Base-by-base conservation (phyloP, 2,888 invertebrate species). In the Leuctra nigra region DNA sequence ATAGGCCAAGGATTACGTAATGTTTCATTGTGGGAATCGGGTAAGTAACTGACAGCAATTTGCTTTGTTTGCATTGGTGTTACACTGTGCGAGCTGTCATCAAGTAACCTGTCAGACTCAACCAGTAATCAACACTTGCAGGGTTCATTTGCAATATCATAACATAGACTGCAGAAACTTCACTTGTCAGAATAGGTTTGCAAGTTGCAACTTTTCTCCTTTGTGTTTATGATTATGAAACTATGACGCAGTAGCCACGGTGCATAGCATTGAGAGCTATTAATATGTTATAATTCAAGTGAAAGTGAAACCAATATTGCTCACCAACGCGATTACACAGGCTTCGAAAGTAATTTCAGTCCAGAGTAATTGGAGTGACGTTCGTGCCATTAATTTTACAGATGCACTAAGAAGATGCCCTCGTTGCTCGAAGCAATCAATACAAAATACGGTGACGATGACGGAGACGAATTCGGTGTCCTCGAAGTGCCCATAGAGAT, bases 391-490 rank as follows among this genome's bases (percentile, higher is more conserved):
- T 29, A 29, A 7, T 16, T 65, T 46, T 57, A 65, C 4, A 38
- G 14, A 47, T 4, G 16, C 13, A 9, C 13, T n/a, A 23, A 54
- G 29, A 41, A 53, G 63, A 92, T 93, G 93, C 90, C 91, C 73
- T 90, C 92, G 66, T 78, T 93, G 66, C 75, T 92, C 69, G 92
- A 93, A 79, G 93, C 93, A 63, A 77, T 93, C 66, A 90, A 91
- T 76, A 81, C 86, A 66, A 92, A 93, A 72, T 94, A 94, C 74
- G 84, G 84, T 20, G 55, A 52, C 4, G 54, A 41, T 14, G 33
- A 18, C 23, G 48, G 47, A 18, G 36, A 54, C 35, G 53, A 57
- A 20, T 41, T 55, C 38, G 55, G 33, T 23, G 78, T 47, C 16
- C 41, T 41, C 20, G 41, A 41, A 41, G 16, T 86, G 66, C 84